These are phyloP conservation scores for Istiophorus platypterus DNA, from an alignment of 2,113 vertebrate species.

Conservation along the genomic window DNA sequence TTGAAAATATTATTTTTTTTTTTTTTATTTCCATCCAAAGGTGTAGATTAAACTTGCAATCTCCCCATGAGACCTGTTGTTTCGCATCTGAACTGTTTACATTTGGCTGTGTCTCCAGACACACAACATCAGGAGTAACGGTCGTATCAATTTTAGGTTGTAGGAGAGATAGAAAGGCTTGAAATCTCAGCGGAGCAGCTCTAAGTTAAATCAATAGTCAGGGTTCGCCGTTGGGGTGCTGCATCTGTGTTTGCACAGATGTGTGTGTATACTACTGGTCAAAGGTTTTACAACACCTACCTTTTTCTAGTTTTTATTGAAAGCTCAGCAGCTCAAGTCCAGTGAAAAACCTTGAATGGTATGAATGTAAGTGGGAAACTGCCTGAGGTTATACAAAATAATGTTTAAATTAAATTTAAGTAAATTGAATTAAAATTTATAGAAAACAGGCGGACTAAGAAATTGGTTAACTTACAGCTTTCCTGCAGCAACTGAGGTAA, in stretches of 20 bases:
- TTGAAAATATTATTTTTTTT: constrained; percentile 30
- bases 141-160: constrained; percentile 24
- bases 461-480: not conserved
- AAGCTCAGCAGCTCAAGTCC: too few relatives aligned
- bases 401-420: too few relatives aligned
- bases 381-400: too few relatives aligned
- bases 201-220: constrained; percentile 37
- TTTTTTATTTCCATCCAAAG: constrained; percentile 27
- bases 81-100: constrained; percentile 33
- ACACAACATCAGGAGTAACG: constrained; percentile 37
- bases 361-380: too few relatives aligned
- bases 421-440: too few relatives aligned
- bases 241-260: constrained; percentile 55
- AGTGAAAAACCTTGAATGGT: too few relatives aligned
- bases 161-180: constrained; percentile 27
- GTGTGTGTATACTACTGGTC: constrained; percentile 1
- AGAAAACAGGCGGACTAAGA: not conserved
- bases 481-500: not conserved
- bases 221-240: constrained; percentile 37
- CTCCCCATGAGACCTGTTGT: constrained; percentile 41
- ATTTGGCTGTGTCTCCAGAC: constrained; percentile 37
- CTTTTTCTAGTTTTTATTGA: too few relatives aligned
- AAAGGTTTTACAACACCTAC: too few relatives aligned
- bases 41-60: constrained; percentile 16
- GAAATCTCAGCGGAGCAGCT: constrained; percentile 44